A percentile compares a stretch with the other conserved stretches of the same genome.
These are phyloP conservation scores for Denticeps clupeoides DNA, from an alignment of 2,797 vertebrate genomes.

Conservation along the genomic window DNA sequence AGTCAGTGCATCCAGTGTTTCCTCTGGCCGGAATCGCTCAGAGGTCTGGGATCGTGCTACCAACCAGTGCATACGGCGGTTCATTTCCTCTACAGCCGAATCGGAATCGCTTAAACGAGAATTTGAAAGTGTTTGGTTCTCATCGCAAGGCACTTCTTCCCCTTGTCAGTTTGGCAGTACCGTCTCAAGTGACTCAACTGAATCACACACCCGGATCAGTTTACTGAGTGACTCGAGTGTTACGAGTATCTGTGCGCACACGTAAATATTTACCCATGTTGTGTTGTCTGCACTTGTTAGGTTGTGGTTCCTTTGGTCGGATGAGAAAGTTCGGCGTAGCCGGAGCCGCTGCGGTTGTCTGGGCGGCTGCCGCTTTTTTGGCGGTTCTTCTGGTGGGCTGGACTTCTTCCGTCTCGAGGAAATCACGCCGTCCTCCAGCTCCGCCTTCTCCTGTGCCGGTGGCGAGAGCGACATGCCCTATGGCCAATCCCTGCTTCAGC, in stretches of 20 bases:
- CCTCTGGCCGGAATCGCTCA: too few relatives aligned
- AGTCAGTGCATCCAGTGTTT: too few relatives aligned
- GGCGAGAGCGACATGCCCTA: slow-evolving; percentile 86
- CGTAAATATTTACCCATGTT: background rate
- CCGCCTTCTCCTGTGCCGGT: slow-evolving; percentile 76
- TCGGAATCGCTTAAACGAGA: too few relatives aligned
- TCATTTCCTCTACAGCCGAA: too few relatives aligned
- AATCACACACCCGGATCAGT: too few relatives aligned
- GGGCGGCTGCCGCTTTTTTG: slow-evolving; percentile 92
- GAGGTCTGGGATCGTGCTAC: too few relatives aligned
- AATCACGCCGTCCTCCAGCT: slow-evolving; percentile 83
- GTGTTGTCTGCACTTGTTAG: slow-evolving; percentile 40
- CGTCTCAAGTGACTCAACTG: too few relatives aligned
- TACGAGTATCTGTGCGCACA: background rate
- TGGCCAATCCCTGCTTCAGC: slow-evolving; percentile 88
- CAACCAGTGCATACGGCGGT: too few relatives aligned
- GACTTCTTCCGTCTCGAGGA: slow-evolving; percentile 92
- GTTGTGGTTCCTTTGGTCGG: slow-evolving; percentile 95
- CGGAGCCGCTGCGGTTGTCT: slow-evolving; percentile 92
- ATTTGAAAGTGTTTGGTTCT: too few relatives aligned
- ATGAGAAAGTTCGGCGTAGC: slow-evolving; percentile 80
- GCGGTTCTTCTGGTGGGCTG: slow-evolving; percentile 72
- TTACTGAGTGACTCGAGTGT: too few relatives aligned
- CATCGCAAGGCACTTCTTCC: too few relatives aligned
- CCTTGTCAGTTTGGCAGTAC: too few relatives aligned